Percentiles rank a stretch among this genome's conserved stretches.
These are phyloP conservation scores for Crambe crambe DNA, from an alignment of 37 sponge, comb jelly and placozoan genomes.

Conservation along the genomic window DNA sequence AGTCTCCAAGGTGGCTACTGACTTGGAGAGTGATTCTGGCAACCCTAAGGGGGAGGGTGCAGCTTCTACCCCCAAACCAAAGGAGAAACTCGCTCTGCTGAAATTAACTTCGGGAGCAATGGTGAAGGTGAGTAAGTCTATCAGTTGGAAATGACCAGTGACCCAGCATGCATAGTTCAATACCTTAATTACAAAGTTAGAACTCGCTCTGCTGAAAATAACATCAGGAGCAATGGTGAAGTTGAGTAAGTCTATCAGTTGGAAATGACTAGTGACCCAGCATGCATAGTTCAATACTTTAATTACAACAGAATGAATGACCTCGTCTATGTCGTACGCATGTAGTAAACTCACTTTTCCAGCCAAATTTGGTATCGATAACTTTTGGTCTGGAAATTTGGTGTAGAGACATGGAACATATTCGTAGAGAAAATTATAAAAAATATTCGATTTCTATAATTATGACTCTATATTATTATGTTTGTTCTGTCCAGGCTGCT, in stretches of 20 bases:
- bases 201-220: slow-evolving; percentile 56
- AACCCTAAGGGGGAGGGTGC: too few species aligned
- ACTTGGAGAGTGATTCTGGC: slow-evolving; percentile 54
- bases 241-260: slow-evolving; percentile 57
- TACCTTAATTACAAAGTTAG: slow-evolving; percentile 56
- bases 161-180: neutral
- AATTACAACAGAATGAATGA: too few species aligned
- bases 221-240: slow-evolving; percentile 71
- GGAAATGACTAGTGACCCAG: too few species aligned
- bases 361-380: too few species aligned
- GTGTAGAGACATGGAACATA: too few species aligned
- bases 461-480: too few species aligned
- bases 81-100: slow-evolving; percentile 72
- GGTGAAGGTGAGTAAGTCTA: slow-evolving; percentile 71
- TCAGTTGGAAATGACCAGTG: too few species aligned
- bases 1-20: slow-evolving; percentile 31
- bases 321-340: too few species aligned
- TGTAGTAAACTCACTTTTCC: too few species aligned
- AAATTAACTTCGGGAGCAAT: slow-evolving; percentile 70
- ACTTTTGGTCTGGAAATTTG: too few species aligned
- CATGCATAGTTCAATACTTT: neutral
- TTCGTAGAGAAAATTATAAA: too few species aligned
- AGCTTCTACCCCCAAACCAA: slow-evolving; percentile 23
- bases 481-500: slow-evolving; percentile 60
- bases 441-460: too few species aligned